Percentiles rank a stretch among this genome's conserved stretches.
phyloP scores from a whole-genome alignment of 2,113 vertebrate genomes.

The Datnioides undecimradiatus region DNA sequence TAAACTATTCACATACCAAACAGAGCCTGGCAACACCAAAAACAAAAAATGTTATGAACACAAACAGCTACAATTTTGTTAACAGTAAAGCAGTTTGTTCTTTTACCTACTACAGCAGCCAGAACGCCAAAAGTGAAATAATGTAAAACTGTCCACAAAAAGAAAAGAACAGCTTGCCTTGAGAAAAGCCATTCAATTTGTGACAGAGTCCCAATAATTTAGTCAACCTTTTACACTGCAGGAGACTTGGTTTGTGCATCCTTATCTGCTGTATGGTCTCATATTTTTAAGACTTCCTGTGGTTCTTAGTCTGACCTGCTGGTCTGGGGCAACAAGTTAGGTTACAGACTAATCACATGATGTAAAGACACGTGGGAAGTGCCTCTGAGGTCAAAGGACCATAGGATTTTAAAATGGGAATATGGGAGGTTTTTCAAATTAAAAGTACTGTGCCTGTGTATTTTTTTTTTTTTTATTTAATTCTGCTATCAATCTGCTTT shows the following conservation, averaged over 20 bases:
- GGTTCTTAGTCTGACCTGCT: conserved; percentile 38
- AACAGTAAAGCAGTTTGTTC: neutral
- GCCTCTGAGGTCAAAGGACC: conserved; percentile 30
- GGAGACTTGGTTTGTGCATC: neutral
- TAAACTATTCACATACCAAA: conserved; percentile 32
- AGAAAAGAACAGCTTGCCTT: neutral
- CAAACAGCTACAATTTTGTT: neutral
- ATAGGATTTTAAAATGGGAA: neutral
- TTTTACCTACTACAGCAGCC: neutral
- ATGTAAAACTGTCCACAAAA: neutral
- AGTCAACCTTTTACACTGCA: conserved; percentile 6
- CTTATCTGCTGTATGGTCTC: conserved; percentile 4
- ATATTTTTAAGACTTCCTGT: conserved; percentile 37
- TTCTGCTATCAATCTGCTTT: neutral
- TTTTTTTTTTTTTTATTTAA: neutral
- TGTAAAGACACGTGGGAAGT: conserved; percentile 20
- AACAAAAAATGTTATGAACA: neutral
- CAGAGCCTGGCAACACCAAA: neutral
- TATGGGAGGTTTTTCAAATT: neutral
- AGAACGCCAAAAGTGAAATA: neutral
- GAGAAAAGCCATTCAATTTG: neutral
- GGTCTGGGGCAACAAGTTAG: conserved; percentile 24
- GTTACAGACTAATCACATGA: conserved; percentile 49
- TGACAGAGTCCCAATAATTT: conserved; percentile 7
- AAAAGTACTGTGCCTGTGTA: neutral